Percentiles rank a stretch among this genome's conserved stretches.
These are phyloP conservation scores for Amazona finschi DNA, from an alignment of 2,797 vertebrate genomes.

Conservation along the genomic window DNA sequence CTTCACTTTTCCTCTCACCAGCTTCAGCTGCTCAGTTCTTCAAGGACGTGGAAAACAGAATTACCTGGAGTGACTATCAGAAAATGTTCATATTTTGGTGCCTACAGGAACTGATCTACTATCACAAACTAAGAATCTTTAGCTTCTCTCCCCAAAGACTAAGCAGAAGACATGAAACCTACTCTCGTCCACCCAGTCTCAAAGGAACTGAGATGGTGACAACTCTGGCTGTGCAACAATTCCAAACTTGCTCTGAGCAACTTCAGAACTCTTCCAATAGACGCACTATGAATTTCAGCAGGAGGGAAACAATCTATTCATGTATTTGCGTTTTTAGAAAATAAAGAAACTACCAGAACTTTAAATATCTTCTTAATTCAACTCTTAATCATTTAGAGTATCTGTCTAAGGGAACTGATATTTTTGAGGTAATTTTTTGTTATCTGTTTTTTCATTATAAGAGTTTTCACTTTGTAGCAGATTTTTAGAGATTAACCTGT, in stretches of 20 bases:
- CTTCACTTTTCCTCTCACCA: background rate
- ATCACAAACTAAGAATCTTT: background rate
- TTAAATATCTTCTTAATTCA: background rate
- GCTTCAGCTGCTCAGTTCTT: background rate
- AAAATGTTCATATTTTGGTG: background rate
- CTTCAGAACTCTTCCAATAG: background rate
- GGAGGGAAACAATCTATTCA: background rate
- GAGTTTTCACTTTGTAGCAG: slow-evolving; percentile 9
- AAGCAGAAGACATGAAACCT: background rate
- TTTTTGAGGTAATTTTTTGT: background rate
- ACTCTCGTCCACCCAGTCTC: background rate
- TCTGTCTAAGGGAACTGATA: background rate
- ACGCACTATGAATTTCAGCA: background rate
- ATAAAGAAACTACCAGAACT: background rate
- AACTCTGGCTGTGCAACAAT: background rate
- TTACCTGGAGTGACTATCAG: background rate
- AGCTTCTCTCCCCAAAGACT: background rate
- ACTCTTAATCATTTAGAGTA: background rate
- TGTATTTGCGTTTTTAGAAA: background rate
- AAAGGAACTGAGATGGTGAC: background rate
- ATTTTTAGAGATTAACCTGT: background rate
- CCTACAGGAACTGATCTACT: background rate
- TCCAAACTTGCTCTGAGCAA: background rate
- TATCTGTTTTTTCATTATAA: background rate
- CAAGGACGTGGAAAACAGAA: background rate